Percentiles rank a stretch among this genome's conserved stretches.
Conservation (phyloP, 2,797 vertebrate species). For the Cyclopterus lumpus region DNA sequence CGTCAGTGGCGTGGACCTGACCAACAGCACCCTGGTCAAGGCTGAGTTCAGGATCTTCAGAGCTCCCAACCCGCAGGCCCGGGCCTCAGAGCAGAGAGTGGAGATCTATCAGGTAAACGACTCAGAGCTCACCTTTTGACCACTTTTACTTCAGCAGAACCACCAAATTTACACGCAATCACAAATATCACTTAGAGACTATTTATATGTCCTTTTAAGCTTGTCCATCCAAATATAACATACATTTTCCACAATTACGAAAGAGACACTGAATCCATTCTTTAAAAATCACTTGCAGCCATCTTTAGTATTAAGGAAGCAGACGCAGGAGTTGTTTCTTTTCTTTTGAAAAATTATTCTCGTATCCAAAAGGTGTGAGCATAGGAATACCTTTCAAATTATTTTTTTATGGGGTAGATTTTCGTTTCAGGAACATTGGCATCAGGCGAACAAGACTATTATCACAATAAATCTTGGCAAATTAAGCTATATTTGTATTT, state of each 20-base stretch:
- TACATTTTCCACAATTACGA: not conserved
- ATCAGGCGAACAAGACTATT: constrained; percentile 4
- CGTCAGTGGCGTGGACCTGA: constrained; percentile 81
- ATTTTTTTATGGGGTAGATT: not conserved
- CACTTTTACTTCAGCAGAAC: not conserved
- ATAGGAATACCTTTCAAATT: not conserved
- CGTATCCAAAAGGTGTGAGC: not conserved
- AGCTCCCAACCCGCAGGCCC: constrained; percentile 83
- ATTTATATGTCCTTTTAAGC: not conserved
- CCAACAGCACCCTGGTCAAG: constrained; percentile 85
- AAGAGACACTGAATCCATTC: not conserved
- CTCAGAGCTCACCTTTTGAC: not conserved
- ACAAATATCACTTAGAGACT: not conserved
- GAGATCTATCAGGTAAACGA: constrained; percentile 85
- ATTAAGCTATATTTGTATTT: constrained; percentile 4
- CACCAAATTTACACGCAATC: not conserved
- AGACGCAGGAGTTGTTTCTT: not conserved
- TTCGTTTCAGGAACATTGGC: not conserved
- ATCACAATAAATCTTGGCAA: constrained; percentile 17
- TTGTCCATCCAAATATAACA: not conserved
- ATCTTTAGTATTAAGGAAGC: not conserved
- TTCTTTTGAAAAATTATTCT: not conserved
- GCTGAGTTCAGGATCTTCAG: constrained; percentile 88
- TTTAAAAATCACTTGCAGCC: not conserved
- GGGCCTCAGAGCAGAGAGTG: constrained; percentile 85